Evolutionary conservation across 2,113 vertebrate genomes (phyloP).

Genomic region (Paraplagusia blochii): DNA sequence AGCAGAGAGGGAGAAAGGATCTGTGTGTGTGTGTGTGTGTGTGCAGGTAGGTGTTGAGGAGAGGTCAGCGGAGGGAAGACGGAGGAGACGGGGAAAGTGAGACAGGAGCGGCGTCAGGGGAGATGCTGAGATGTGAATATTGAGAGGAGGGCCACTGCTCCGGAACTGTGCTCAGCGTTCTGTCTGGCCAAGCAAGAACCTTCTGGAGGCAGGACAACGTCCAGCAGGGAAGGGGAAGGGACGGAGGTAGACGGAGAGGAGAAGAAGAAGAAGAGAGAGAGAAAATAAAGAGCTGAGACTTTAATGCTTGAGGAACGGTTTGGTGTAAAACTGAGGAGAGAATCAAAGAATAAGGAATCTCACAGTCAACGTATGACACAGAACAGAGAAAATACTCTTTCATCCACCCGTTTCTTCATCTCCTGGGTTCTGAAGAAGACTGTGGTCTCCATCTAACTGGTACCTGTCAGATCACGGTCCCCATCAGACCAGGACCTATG

Average conservation of each 20-base stretch:
- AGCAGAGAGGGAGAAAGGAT: constrained; percentile 34
- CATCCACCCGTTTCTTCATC: too few relatives aligned
- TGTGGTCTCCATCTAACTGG: too few relatives aligned
- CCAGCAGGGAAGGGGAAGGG: constrained; percentile 54
- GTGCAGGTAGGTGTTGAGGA: constrained; percentile 43
- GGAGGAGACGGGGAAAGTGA: constrained; percentile 73
- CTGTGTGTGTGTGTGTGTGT: constrained; percentile 1
- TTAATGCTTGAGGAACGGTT: too few relatives aligned
- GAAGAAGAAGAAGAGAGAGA: constrained; percentile 30
- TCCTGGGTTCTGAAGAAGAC: too few relatives aligned
- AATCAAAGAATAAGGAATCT: too few relatives aligned
- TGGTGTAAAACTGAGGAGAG: too few relatives aligned
- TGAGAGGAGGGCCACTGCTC: constrained; percentile 68
- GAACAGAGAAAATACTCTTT: too few relatives aligned
- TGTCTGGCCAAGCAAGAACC: constrained; percentile 84
- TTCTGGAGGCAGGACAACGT: constrained; percentile 46
- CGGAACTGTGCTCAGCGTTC: constrained; percentile 81
- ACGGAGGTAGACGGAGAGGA: constrained; percentile 43
- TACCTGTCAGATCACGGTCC: too few relatives aligned
- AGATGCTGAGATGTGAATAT: constrained; percentile 63
- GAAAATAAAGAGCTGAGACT: neutral
- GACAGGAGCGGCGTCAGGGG: constrained; percentile 46
- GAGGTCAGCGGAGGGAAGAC: constrained; percentile 55
- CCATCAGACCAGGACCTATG: too few relatives aligned
- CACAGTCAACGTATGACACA: too few relatives aligned